Evolutionary conservation across 2,113 vertebrate species (phyloP), one percentile per base, ranked within the genome.

Genomic region (Pluvianellus socialis): DNA sequence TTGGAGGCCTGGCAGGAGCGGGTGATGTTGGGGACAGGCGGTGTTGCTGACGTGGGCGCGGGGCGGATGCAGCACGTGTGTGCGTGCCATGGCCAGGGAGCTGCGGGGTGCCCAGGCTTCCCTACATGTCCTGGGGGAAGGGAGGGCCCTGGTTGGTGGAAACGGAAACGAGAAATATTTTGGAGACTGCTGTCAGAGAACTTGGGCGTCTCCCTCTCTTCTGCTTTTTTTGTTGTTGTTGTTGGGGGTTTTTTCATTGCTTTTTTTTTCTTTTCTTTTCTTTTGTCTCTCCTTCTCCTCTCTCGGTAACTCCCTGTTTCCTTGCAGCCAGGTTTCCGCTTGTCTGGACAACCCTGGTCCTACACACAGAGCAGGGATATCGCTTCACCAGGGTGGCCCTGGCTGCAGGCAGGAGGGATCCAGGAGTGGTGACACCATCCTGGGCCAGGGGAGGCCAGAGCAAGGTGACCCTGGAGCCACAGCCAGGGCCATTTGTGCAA

Each of bases 341-440:
- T 93, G 84, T 75, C 85, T 40, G 3, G 83, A 88, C 56, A 87
- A 79, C 79, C n/a, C 66, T 4, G 12, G 58, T 32, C 61, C 24
- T 56, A 59, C 12, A 0, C 2, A 0, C 3, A 0, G 32, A 47
- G 21, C 2, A 3, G 15, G 40, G 45, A 65, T 22, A 26, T 55
- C 5, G 1, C 44, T 44, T 91, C 35, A 16, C 6, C 2, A 33
- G 27, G 17, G 33, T 66, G 33, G 52, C 30, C 35, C 33, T 1
- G 0, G 26, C 19, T 9, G 1, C 0, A 0, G 26, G 42, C 63
- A 79, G 58, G 20, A 86, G 27, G 8, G 9, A 8, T 33, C 53
- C 68, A 44, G 67, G 27, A 2, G 8, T 1, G 2, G 50, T 44
- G 65, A 66, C 59, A 81, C 49, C 33, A 30, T 17, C 42, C 68